Percentiles rank a stretch among this genome's conserved stretches.
Conservation (phyloP, 2,113 vertebrate species). For the Butastur rufipennis region DNA sequence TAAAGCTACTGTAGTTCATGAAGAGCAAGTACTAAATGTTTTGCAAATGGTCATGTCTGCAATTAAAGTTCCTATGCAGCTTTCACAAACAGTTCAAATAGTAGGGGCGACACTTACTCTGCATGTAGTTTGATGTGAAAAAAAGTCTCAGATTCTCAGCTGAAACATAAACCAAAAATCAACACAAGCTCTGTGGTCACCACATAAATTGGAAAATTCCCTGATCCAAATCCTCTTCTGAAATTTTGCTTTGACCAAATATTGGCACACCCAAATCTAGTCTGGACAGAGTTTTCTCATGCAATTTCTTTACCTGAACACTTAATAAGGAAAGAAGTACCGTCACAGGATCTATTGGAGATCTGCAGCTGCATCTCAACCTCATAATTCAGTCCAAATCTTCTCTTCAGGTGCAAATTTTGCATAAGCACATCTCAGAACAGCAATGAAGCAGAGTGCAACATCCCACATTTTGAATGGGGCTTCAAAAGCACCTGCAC, state of each 20-base stretch:
- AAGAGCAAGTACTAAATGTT: neutral
- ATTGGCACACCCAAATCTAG: neutral
- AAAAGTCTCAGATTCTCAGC: neutral
- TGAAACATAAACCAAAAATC: neutral
- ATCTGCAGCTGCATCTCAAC: neutral
- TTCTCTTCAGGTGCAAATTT: neutral
- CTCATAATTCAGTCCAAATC: neutral
- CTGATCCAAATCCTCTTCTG: neutral
- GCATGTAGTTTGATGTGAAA: neutral
- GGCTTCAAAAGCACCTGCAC: neutral
- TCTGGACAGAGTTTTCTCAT: neutral
- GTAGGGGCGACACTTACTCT: neutral
- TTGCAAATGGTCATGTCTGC: neutral
- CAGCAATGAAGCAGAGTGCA: neutral
- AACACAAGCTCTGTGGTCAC: neutral
- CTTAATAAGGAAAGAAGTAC: neutral
- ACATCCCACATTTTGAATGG: neutral
- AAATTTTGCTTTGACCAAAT: neutral
- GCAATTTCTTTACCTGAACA: neutral
- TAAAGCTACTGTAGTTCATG: neutral
- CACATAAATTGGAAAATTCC: neutral
- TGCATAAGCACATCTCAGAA: neutral
- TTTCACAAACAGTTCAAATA: neutral
- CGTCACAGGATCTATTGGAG: neutral
- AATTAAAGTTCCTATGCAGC: neutral